These are phyloP conservation scores for Trematocara zebra DNA, from an alignment of 2,113 vertebrate species.

Conservation along the genomic window DNA sequence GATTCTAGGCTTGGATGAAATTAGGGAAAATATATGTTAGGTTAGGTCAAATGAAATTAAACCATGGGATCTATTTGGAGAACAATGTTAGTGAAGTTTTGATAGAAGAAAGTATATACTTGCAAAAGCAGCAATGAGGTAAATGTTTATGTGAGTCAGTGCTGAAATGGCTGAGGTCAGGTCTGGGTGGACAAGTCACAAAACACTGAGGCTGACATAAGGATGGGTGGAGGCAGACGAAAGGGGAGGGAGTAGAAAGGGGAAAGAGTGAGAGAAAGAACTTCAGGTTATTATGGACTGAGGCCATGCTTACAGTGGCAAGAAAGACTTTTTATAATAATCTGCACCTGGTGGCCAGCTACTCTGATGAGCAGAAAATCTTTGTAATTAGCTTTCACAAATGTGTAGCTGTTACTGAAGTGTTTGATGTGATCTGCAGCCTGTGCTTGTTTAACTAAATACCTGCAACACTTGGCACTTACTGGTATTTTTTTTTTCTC, in stretches of 20 bases:
- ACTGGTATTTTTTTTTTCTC: neutral
- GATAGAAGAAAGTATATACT: neutral
- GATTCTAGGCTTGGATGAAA: neutral
- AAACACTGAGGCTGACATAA: constrained; percentile 3
- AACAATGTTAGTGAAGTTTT: neutral
- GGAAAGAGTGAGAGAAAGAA: neutral
- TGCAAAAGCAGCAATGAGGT: neutral
- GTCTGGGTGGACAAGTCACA: constrained; percentile 13
- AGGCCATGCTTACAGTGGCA: neutral
- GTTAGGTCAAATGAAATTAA: neutral
- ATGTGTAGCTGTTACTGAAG: neutral
- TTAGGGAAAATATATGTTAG: neutral
- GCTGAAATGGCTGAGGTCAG: constrained; percentile 41
- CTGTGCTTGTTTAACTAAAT: neutral
- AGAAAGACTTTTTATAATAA: neutral
- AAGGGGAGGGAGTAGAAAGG: neutral
- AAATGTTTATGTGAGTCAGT: constrained; percentile 11
- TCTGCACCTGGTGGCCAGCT: neutral
- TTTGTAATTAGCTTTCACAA: neutral
- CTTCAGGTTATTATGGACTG: neutral
- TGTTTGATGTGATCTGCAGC: neutral
- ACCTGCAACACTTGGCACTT: neutral
- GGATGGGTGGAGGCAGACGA: neutral
- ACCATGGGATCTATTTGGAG: neutral
- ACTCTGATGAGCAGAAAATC: neutral